A percentile compares a stretch with the other conserved stretches of the same genome.
These are phyloP conservation scores for Champsocephalus esox DNA, from an alignment of 2,797 vertebrate species.

Conservation along the genomic window DNA sequence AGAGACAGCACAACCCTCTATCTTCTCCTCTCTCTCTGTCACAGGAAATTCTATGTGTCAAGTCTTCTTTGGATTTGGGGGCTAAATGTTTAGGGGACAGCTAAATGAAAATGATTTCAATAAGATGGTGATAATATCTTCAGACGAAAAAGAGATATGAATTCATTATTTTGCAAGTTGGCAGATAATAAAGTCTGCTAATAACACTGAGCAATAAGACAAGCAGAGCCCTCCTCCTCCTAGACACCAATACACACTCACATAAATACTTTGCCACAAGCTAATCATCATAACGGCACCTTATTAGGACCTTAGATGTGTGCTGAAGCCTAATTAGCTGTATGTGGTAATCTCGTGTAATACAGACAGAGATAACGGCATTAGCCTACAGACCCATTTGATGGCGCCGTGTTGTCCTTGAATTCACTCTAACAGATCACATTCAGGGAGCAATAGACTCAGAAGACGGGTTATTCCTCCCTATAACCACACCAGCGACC, in stretches of 20 bases:
- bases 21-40: slow-evolving; percentile 61
- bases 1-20: slow-evolving; percentile 75
- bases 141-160: slow-evolving; percentile 64
- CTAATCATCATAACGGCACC: slow-evolving; percentile 75
- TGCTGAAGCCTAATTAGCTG: slow-evolving; percentile 70
- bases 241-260: slow-evolving; percentile 42
- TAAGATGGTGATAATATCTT: slow-evolving; percentile 76
- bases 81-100: slow-evolving; percentile 77
- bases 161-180: slow-evolving; percentile 68
- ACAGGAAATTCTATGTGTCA: slow-evolving; percentile 79
- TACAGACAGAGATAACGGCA: slow-evolving; percentile 57
- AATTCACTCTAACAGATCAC: slow-evolving; percentile 48
- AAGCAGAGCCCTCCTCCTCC: slow-evolving; percentile 43
- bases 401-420: slow-evolving; percentile 62
- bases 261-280: slow-evolving; percentile 56
- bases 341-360: slow-evolving; percentile 70
- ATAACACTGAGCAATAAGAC: slow-evolving; percentile 69
- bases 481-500: slow-evolving; percentile 48
- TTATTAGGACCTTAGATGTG: slow-evolving; percentile 70
- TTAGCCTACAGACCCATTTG: slow-evolving; percentile 53
- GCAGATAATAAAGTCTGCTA: slow-evolving; percentile 78
- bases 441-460: slow-evolving; percentile 48
- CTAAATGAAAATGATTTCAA: slow-evolving; percentile 80
- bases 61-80: slow-evolving; percentile 62
- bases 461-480: slow-evolving; percentile 44